Evolutionary conservation across 2,113 vertebrate species (phyloP).

Genomic region (Polyodon spathula): DNA sequence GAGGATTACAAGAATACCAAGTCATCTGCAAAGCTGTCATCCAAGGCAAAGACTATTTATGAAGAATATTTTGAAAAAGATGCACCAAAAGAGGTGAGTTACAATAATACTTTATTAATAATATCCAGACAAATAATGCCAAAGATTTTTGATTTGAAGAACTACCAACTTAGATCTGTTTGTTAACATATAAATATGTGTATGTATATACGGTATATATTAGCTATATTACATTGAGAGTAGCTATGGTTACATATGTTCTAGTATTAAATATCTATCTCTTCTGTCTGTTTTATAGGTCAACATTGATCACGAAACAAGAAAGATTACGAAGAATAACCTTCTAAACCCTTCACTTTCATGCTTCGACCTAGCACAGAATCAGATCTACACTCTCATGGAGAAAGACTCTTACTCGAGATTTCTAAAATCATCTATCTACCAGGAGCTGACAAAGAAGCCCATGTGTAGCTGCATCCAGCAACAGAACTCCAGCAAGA

Average conservation of each 20-base stretch:
- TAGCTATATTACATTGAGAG: no score
- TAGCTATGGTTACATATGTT: no score
- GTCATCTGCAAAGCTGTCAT: conserved; percentile 55
- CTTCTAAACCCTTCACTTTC: conserved; percentile 32
- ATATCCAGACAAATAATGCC: background rate
- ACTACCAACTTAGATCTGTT: background rate
- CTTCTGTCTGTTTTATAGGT: conserved; percentile 47
- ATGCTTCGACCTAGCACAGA: conserved; percentile 59
- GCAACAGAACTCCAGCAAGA: conserved; percentile 28
- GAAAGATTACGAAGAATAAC: conserved; percentile 54
- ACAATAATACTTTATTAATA: background rate
- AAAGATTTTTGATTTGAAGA: background rate
- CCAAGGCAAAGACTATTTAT: conserved; percentile 80
- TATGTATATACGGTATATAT: no score
- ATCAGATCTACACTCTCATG: conserved; percentile 59
- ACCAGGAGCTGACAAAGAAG: conserved; percentile 51
- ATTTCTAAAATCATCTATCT: conserved; percentile 60
- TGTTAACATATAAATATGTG: background rate
- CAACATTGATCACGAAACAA: conserved; percentile 68
- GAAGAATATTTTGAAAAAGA: conserved; percentile 81
- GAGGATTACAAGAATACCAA: conserved; percentile 81
- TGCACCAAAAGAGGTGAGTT: conserved; percentile 79
- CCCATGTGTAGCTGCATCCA: conserved; percentile 16
- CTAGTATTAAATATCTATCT: no score
- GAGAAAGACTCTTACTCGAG: conserved; percentile 69